Percentiles rank a stretch among this genome's conserved stretches.
These are phyloP conservation scores for Sipunculus nudus DNA, from an alignment of 2,888 invertebrate species.

Conservation along the genomic window DNA sequence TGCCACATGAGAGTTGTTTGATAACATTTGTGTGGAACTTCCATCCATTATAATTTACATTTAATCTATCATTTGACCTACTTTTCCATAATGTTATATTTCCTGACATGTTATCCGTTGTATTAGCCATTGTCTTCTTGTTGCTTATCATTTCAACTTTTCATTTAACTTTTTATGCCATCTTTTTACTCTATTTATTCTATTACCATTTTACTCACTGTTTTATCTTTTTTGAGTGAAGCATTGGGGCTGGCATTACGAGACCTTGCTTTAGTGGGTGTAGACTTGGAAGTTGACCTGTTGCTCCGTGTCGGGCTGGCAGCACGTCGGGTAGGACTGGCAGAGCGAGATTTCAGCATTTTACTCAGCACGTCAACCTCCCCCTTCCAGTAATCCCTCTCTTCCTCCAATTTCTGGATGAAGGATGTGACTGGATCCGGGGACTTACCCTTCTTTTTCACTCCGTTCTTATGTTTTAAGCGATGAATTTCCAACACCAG, in stretches of 20 bases:
- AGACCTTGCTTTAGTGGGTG: background rate
- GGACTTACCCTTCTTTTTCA: conserved; percentile 45
- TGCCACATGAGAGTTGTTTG: too few species aligned
- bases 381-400: conserved; percentile 64
- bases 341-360: conserved; percentile 37
- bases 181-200: too few species aligned
- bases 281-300: background rate
- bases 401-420: conserved; percentile 62
- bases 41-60: too few species aligned
- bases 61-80: too few species aligned
- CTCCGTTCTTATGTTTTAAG: conserved; percentile 56
- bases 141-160: too few species aligned
- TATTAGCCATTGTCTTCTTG: too few species aligned
- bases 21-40: too few species aligned
- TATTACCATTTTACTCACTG: too few species aligned
- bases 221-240: too few species aligned
- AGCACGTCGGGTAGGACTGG: background rate
- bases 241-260: background rate
- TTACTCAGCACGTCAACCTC: conserved; percentile 60
- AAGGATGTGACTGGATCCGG: conserved; percentile 60
- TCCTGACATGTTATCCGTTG: too few species aligned
- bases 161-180: too few species aligned
- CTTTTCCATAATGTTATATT: too few species aligned
- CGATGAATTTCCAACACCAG: conserved; percentile 66
- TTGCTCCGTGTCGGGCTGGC: background rate